Evolutionary conservation across 2,888 invertebrate species (phyloP).

Genomic region (Cataglyphis albicans): DNA sequence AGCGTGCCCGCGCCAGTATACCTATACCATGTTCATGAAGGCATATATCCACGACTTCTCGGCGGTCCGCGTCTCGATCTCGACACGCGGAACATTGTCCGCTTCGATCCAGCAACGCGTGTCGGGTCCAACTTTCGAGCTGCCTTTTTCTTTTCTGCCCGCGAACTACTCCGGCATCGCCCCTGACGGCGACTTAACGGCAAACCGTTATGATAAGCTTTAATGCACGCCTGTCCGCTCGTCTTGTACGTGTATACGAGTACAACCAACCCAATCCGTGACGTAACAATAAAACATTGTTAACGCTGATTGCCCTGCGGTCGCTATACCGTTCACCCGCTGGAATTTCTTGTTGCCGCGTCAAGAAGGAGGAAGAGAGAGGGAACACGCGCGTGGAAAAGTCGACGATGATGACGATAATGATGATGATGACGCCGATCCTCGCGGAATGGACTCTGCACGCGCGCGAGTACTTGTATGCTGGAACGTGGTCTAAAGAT

Average conservation of each 20-base stretch:
- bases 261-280: constrained; percentile 77
- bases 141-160: constrained; percentile 61
- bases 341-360: constrained; percentile 76
- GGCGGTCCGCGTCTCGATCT: constrained; percentile 26
- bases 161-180: constrained; percentile 61
- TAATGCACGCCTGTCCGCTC: constrained; percentile 83
- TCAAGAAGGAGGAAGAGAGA: constrained; percentile 2
- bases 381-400: constrained; percentile 58
- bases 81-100: constrained; percentile 40
- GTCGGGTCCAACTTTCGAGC: constrained; percentile 56
- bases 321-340: constrained; percentile 79
- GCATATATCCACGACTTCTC: constrained; percentile 23
- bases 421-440: constrained; percentile 72
- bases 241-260: constrained; percentile 70
- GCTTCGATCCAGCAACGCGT: constrained; percentile 19
- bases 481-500: constrained; percentile 51
- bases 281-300: constrained; percentile 86
- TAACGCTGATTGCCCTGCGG: constrained; percentile 84
- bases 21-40: not conserved
- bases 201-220: constrained; percentile 84
- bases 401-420: constrained; percentile 72
- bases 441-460: constrained; percentile 62
- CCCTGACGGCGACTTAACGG: constrained; percentile 77
- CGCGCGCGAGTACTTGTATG: constrained; percentile 61
- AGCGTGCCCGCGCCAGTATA: constrained; percentile 31